Percentiles rank a stretch among this genome's conserved stretches.
phyloP scores from a whole-genome alignment of 2,888 invertebrate species.

The Drosophila anceps region DNA sequence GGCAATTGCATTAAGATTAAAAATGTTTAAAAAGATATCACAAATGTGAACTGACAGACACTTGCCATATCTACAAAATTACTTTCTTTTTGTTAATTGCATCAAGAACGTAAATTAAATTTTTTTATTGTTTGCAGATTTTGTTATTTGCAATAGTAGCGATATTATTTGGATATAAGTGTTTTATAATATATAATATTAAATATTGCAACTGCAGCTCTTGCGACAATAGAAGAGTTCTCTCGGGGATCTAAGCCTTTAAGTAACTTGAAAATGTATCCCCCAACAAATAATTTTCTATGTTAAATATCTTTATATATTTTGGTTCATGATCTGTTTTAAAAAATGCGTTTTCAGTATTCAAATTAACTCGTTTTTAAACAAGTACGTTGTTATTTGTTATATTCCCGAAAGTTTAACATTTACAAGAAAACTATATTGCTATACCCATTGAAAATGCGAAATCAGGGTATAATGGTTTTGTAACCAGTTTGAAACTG shows the following conservation, averaged over 20 bases:
- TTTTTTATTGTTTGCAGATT: background rate
- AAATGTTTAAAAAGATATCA: background rate
- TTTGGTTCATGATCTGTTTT: too few species aligned
- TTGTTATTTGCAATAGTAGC: too few species aligned
- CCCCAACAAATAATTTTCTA: too few species aligned
- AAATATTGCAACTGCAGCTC: background rate
- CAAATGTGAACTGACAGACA: background rate
- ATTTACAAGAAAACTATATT: background rate
- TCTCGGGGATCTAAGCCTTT: too few species aligned
- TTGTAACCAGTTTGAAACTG: background rate
- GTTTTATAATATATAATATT: background rate
- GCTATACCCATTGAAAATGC: background rate
- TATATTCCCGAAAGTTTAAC: too few species aligned
- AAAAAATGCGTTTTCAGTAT: too few species aligned
- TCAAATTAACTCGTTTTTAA: too few species aligned
- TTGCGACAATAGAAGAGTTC: too few species aligned
- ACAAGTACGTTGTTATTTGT: too few species aligned
- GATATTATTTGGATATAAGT: background rate
- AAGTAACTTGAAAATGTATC: too few species aligned
- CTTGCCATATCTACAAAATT: background rate
- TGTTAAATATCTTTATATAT: too few species aligned
- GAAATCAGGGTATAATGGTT: too few species aligned
- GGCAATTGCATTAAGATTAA: background rate
- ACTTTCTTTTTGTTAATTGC: background rate
- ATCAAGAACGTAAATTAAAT: background rate